Conservation (phyloP, 2,797 vertebrate genomes). For the Lithobates pipiens region DNA sequence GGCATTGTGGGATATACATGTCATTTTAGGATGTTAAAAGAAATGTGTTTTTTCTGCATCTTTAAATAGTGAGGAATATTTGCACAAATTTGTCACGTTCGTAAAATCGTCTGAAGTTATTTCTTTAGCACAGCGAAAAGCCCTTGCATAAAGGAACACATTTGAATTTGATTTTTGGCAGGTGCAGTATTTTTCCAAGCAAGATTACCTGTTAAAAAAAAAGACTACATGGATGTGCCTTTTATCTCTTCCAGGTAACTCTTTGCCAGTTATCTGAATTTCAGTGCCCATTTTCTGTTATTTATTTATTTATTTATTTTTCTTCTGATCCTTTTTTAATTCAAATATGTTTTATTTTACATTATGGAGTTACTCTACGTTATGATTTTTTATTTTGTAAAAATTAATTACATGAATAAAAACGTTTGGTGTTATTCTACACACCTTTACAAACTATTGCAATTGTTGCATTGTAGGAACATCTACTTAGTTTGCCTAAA, state of each 20-base stretch:
- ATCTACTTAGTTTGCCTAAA: no score
- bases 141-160: slow-evolving; percentile 16
- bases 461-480: no score
- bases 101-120: slow-evolving; percentile 1
- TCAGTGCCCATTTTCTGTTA: background rate
- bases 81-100: slow-evolving; percentile 18
- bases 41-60: background rate
- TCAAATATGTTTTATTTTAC: background rate
- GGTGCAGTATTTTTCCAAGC: slow-evolving; percentile 1
- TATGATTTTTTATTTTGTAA: no score
- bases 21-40: background rate
- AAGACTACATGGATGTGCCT: background rate
- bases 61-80: background rate
- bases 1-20: background rate
- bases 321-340: background rate
- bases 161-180: slow-evolving; percentile 38
- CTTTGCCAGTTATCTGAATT: slow-evolving; percentile 2
- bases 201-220: slow-evolving; percentile 4
- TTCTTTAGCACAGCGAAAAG: slow-evolving; percentile 4
- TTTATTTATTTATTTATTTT: background rate
- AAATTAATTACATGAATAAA: no score
- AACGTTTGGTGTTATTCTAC: no score
- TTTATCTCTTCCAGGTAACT: slow-evolving; percentile 20
- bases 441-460: no score
- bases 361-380: background rate